Evolutionary conservation across 2,888 invertebrate species (phyloP).

Genomic region (Calliopum simillimum): DNA sequence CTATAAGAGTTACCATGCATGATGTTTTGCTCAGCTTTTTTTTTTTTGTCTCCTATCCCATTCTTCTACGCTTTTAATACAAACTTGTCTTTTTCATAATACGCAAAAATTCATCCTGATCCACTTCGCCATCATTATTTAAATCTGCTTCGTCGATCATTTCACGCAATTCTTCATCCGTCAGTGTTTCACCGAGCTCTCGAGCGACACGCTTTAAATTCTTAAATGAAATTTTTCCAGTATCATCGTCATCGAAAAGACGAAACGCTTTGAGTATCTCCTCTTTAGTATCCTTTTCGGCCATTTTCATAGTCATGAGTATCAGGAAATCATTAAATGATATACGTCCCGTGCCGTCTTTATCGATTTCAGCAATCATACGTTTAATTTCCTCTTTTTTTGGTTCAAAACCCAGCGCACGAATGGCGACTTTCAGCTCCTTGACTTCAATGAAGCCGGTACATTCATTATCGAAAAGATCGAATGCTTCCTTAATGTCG

Average conservation of each 20-base stretch:
- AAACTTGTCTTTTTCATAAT: slow-evolving; percentile 99
- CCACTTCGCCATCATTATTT: slow-evolving; percentile 96
- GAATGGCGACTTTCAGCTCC: slow-evolving; percentile 93
- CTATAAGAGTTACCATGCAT: no score
- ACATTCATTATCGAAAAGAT: slow-evolving; percentile 91
- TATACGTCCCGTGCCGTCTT: slow-evolving; percentile 84
- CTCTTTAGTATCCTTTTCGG: slow-evolving; percentile 94
- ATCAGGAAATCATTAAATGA: slow-evolving; percentile 89
- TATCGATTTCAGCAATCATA: slow-evolving; percentile 91
- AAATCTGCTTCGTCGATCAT: slow-evolving; percentile 98
- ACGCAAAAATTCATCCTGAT: slow-evolving; percentile 92
- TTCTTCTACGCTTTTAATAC: slow-evolving; percentile 71
- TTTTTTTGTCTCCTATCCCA: no score
- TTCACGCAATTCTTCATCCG: slow-evolving; percentile 96
- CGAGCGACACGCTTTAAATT: slow-evolving; percentile 95
- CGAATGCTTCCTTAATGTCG: slow-evolving; percentile 95
- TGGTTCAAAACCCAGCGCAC: slow-evolving; percentile 97
- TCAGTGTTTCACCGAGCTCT: slow-evolving; percentile 93
- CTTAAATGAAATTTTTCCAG: slow-evolving; percentile 94
- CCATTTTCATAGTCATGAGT: slow-evolving; percentile 92
- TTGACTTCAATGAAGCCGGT: slow-evolving; percentile 91
- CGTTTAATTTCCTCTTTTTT: slow-evolving; percentile 97
- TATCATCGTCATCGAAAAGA: slow-evolving; percentile 96
- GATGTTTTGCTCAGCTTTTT: no score
- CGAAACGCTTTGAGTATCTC: slow-evolving; percentile 98